phyloP scores from a whole-genome alignment of 23 tunicate genomes.

The Styela clava region DNA sequence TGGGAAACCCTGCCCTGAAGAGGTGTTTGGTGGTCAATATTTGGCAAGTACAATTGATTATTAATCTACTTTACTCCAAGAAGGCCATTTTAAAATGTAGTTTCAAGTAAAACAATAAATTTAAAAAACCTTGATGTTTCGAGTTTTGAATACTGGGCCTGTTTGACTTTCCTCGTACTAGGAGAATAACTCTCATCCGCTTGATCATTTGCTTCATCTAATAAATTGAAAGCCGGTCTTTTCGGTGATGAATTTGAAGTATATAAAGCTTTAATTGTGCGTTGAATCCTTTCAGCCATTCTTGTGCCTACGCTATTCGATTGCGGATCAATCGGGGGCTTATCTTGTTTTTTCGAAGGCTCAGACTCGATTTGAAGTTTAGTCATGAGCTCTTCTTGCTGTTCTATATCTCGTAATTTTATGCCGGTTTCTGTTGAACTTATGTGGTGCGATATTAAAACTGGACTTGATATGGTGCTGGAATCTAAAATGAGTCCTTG shows the following conservation, averaged over 20 bases:
- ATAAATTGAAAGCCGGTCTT: conserved; percentile 6
- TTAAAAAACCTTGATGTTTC: neutral
- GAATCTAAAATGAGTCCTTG: conserved; percentile 23
- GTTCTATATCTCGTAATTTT: conserved; percentile 11
- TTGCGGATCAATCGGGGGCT: neutral
- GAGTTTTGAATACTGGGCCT: neutral
- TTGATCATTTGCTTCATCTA: conserved; percentile 5
- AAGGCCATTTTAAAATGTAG: too few species aligned
- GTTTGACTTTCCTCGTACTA: neutral
- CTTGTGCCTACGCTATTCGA: conserved; percentile 33
- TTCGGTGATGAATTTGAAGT: conserved; percentile 26
- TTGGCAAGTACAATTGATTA: too few species aligned
- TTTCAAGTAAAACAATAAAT: too few species aligned
- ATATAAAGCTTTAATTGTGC: conserved; percentile 66
- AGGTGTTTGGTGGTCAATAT: too few species aligned
- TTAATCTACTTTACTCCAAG: too few species aligned
- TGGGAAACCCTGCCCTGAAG: too few species aligned
- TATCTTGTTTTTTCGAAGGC: neutral
- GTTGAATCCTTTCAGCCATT: conserved; percentile 87
- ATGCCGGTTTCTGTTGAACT: neutral
- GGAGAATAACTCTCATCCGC: conserved; percentile 19
- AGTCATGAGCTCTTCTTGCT: conserved; percentile 16
- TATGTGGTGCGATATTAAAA: conserved; percentile 19
- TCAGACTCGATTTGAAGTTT: conserved; percentile 22
- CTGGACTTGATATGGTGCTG: conserved; percentile 20